A percentile compares a stretch with the other conserved stretches of the same genome.
Evolutionary conservation across 30 jellyfish, hydroid and myxozoan species (phyloP).

Genomic region (Phacellophora camtschatica): DNA sequence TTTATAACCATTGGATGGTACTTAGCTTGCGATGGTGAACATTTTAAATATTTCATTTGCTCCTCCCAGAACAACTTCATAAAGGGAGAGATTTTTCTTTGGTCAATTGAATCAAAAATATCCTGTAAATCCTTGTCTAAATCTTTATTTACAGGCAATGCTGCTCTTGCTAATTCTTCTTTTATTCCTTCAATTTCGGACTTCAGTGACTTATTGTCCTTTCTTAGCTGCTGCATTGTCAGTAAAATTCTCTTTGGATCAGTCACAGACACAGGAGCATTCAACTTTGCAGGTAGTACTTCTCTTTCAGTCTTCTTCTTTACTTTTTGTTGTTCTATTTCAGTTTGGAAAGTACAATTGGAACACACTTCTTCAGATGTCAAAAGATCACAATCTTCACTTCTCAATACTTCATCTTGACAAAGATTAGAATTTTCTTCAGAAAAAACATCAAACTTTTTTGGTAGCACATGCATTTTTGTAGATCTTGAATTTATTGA

Average conservation of each 20-base stretch:
- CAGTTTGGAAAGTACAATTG: not conserved
- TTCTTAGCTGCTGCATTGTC: slow-evolving; percentile 1
- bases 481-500: not conserved
- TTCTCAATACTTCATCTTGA: not conserved
- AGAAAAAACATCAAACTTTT: not conserved
- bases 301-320: not conserved
- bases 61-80: slow-evolving; percentile 13
- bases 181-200: not conserved
- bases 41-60: not conserved
- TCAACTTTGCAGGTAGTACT: not conserved
- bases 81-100: not conserved
- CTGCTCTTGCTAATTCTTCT: not conserved
- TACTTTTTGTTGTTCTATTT: not conserved
- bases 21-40: not conserved
- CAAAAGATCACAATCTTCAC: not conserved
- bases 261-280: slow-evolving; percentile 18
- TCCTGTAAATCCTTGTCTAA: not conserved
- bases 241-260: not conserved
- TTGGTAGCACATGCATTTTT: not conserved
- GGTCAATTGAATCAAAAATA: not conserved
- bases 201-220: not conserved
- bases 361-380: not conserved
- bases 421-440: not conserved
- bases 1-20: not conserved
- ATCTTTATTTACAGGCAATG: not conserved